Evolutionary conservation across 2,113 vertebrate genomes (phyloP).

Genomic region (Probosciger aterrimus): DNA sequence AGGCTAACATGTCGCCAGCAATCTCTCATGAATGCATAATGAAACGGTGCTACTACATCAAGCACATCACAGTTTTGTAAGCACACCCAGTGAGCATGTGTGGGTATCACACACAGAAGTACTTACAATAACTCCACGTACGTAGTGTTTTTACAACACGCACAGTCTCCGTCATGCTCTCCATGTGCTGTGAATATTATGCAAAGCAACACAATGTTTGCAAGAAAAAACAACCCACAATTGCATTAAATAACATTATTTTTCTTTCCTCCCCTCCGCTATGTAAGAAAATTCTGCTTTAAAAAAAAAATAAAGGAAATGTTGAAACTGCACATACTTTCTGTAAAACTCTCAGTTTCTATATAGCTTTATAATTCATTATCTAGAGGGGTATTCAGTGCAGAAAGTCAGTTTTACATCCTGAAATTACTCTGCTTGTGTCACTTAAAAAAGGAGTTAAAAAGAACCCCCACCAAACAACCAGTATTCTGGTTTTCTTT

Average conservation of each 20-base stretch:
- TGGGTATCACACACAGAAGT: fast-evolving
- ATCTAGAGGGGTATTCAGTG: neutral
- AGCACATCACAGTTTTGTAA: neutral
- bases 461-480: neutral
- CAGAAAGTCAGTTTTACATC: neutral
- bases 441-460: neutral
- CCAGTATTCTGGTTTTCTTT: neutral
- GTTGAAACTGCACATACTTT: neutral
- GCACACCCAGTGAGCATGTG: fast-evolving
- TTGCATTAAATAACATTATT: neutral
- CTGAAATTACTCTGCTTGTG: neutral
- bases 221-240: neutral
- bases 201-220: neutral
- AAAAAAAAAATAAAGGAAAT: neutral
- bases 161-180: neutral
- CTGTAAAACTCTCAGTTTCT: neutral
- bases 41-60: neutral
- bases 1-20: neutral
- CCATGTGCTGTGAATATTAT: neutral
- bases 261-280: neutral
- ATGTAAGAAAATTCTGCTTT: neutral
- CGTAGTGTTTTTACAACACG: neutral
- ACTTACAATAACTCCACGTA: neutral
- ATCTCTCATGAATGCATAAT: slow-evolving; percentile 1
- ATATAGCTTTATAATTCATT: neutral